phyloP scores from a whole-genome alignment of 2,113 vertebrate species.

The Pseudorectes ferrugineus region DNA sequence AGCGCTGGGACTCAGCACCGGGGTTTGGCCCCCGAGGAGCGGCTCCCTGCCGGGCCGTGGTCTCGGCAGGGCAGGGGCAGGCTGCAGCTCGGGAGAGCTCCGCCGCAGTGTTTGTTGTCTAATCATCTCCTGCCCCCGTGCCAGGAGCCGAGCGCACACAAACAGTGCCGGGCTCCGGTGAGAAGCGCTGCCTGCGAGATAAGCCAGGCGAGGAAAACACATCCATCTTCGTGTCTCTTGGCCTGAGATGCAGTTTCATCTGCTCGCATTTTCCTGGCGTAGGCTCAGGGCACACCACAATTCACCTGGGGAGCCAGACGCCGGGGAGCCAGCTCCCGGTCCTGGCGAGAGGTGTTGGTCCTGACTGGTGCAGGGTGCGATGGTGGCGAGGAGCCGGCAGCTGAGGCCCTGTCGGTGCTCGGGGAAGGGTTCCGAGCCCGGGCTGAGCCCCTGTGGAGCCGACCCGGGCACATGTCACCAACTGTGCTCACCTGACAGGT shows the following conservation, averaged over 20 bases:
- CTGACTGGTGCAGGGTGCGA: background rate
- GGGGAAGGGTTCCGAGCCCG: background rate
- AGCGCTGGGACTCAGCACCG: background rate
- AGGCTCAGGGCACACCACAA: slow-evolving; percentile 24
- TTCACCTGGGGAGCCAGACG: slow-evolving; percentile 39
- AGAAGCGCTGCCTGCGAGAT: background rate
- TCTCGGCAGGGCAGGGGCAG: background rate
- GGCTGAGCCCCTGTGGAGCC: background rate
- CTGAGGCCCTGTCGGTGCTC: background rate
- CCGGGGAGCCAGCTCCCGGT: slow-evolving; percentile 32
- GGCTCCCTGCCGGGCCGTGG: background rate
- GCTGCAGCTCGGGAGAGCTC: background rate
- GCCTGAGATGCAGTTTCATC: slow-evolving; percentile 5
- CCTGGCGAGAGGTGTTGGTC: background rate
- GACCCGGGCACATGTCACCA: fast-evolving
- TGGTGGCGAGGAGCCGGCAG: background rate
- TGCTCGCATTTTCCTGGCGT: slow-evolving; percentile 43
- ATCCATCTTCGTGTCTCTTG: slow-evolving; percentile 22
- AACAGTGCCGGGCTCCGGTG: background rate
- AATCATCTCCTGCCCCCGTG: background rate
- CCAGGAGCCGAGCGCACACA: slow-evolving; percentile 26
- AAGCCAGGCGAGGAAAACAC: slow-evolving; percentile 25
- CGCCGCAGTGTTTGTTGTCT: background rate
- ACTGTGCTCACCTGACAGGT: background rate
- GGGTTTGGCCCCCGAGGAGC: background rate